Evolutionary conservation across 2,888 invertebrate species (phyloP).

Genomic region (Villa cingulata): DNA sequence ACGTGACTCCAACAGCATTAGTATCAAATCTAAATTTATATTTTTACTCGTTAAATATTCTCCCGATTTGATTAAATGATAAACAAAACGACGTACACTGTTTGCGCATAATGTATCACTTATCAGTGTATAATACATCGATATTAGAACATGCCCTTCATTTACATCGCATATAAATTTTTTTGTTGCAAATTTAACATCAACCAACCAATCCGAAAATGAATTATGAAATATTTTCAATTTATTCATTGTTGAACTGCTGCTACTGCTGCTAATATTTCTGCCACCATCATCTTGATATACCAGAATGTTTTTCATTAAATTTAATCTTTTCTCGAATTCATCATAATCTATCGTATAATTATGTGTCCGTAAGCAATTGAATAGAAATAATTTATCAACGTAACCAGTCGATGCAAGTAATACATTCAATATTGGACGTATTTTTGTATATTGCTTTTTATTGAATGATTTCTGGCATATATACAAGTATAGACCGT

Average conservation of each 20-base stretch:
- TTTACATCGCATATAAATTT: constrained; percentile 78
- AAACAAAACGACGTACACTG: constrained; percentile 61
- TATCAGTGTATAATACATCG: constrained; percentile 66
- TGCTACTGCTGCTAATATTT: too few species aligned
- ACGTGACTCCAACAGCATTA: constrained; percentile 33
- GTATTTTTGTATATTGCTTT: constrained; percentile 74
- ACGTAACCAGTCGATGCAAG: constrained; percentile 77
- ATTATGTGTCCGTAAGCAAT: constrained; percentile 68
- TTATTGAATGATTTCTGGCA: constrained; percentile 85
- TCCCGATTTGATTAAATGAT: constrained; percentile 53
- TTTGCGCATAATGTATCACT: constrained; percentile 54
- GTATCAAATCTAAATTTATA: constrained; percentile 31
- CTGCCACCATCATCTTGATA: too few species aligned
- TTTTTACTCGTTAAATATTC: constrained; percentile 41
- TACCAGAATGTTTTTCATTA: constrained; percentile 47
- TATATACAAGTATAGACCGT: constrained; percentile 88
- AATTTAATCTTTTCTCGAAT: constrained; percentile 61
- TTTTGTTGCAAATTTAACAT: constrained; percentile 95
- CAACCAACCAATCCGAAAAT: constrained; percentile 87
- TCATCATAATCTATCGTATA: constrained; percentile 65
- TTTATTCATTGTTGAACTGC: constrained; percentile 6
- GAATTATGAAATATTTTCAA: constrained; percentile 78
- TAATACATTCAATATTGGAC: constrained; percentile 72
- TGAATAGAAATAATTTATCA: constrained; percentile 66
- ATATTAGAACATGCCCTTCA: constrained; percentile 79